phyloP scores from a whole-genome alignment of 2,888 invertebrate species.

The Hesperia comma region DNA sequence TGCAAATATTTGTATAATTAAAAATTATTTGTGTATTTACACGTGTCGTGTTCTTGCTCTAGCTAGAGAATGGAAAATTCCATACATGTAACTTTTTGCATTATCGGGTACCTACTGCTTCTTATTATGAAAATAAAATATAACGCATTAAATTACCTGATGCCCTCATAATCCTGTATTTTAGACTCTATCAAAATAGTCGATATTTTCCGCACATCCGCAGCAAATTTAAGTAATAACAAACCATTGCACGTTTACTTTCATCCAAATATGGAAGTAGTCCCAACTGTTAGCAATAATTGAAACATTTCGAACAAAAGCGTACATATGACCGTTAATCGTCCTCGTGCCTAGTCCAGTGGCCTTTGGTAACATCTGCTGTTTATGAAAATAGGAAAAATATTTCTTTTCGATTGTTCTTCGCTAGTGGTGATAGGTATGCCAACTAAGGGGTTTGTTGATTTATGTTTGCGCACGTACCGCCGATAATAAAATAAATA shows the following conservation, averaged over 20 bases:
- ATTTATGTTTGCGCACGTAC: conserved; percentile 30
- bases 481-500: conserved; percentile 28
- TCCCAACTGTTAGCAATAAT: conserved; percentile 50
- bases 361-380: conserved; percentile 75
- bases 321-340: conserved; percentile 57
- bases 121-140: too few relatives aligned
- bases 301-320: conserved; percentile 64
- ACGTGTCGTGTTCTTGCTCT: too few relatives aligned
- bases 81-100: too few relatives aligned
- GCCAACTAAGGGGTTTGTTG: conserved; percentile 47
- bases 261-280: conserved; percentile 34
- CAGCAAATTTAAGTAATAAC: conserved; percentile 29
- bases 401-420: conserved; percentile 56
- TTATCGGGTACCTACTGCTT: too few relatives aligned
- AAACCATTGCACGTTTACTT: conserved; percentile 35
- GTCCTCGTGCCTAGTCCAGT: conserved; percentile 53
- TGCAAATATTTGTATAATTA: not conserved
- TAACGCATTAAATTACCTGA: too few relatives aligned
- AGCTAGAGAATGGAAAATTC: too few relatives aligned
- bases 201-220: not conserved
- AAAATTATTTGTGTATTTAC: not conserved
- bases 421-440: conserved; percentile 51
- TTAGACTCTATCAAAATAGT: not conserved
- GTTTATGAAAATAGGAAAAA: conserved; percentile 64
- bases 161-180: not conserved